phyloP scores from a whole-genome alignment of 2,888 invertebrate genomes.

The Mellilla xanthometata region DNA sequence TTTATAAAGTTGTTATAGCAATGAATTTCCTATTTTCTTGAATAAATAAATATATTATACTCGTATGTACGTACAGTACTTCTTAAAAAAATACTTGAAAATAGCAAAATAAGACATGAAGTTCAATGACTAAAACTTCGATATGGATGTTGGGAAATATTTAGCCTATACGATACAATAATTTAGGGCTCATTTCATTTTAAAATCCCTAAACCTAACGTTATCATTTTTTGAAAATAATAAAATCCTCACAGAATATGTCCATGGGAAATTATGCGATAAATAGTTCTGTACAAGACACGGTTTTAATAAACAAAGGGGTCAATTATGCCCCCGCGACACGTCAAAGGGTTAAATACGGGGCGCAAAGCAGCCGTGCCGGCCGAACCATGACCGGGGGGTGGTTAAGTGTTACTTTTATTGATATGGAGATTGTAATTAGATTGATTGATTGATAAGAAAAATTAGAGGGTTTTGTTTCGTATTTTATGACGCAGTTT shows the following conservation, averaged over 20 bases:
- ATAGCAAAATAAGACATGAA: too few species aligned
- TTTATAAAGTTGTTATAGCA: too few species aligned
- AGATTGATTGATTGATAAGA: constrained; percentile 33
- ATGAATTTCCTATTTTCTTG: too few species aligned
- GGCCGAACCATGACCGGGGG: constrained; percentile 32
- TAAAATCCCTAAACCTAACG: too few species aligned
- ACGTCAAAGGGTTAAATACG: constrained; percentile 77
- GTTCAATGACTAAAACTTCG: too few species aligned
- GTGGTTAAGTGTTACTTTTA: constrained; percentile 41
- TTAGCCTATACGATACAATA: too few species aligned
- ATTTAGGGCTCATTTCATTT: too few species aligned
- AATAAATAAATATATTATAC: too few species aligned
- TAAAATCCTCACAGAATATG: constrained; percentile 43
- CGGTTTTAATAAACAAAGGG: constrained; percentile 67
- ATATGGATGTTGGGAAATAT: too few species aligned
- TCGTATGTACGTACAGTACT: too few species aligned
- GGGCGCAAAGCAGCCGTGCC: constrained; percentile 43
- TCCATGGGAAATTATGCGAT: constrained; percentile 64
- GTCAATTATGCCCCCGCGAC: constrained; percentile 71
- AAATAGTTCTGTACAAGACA: constrained; percentile 57
- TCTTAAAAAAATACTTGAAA: too few species aligned
- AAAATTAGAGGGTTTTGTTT: constrained; percentile 17
- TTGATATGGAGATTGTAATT: constrained; percentile 33
- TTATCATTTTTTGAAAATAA: too few species aligned
- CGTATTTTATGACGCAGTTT: constrained; percentile 10